Conservation (phyloP, 2,797 vertebrate species). For the Heterohyrax brucei region DNA sequence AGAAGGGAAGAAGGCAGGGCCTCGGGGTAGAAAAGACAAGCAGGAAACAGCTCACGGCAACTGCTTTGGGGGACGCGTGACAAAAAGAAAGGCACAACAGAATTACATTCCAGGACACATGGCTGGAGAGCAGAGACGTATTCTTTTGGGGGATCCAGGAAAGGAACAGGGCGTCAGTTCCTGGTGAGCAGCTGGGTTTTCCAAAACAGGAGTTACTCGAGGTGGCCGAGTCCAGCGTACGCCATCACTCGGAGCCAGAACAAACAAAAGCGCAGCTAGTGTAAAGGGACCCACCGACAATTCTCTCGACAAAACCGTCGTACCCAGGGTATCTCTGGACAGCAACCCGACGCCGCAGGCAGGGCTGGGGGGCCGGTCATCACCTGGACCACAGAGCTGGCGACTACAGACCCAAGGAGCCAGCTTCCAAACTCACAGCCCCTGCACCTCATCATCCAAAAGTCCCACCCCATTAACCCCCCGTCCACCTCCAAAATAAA, state of each 20-base stretch:
- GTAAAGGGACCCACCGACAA: neutral
- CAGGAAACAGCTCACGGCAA: slow-evolving; percentile 90
- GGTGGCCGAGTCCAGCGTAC: neutral
- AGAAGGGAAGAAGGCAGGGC: slow-evolving; percentile 81
- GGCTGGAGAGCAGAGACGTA: slow-evolving; percentile 77
- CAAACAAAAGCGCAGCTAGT: neutral
- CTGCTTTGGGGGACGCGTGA: slow-evolving; percentile 91
- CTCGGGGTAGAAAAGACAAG: slow-evolving; percentile 83
- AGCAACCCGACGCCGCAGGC: neutral
- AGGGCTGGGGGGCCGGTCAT: neutral
- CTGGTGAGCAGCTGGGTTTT: slow-evolving; percentile 50
- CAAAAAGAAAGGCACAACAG: slow-evolving; percentile 93
- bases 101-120: slow-evolving; percentile 88
- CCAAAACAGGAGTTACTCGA: neutral
- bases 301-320: neutral
- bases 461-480: neutral
- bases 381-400: neutral
- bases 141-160: slow-evolving; percentile 68
- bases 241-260: slow-evolving; percentile 4
- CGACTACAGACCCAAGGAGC: neutral
- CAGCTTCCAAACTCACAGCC: neutral
- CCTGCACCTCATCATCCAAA: neutral
- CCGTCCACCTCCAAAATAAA: neutral
- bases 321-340: neutral
- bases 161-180: slow-evolving; percentile 1